These are phyloP conservation scores for Oxycera nigricornis DNA, from an alignment of 2,888 invertebrate genomes.

Conservation along the genomic window DNA sequence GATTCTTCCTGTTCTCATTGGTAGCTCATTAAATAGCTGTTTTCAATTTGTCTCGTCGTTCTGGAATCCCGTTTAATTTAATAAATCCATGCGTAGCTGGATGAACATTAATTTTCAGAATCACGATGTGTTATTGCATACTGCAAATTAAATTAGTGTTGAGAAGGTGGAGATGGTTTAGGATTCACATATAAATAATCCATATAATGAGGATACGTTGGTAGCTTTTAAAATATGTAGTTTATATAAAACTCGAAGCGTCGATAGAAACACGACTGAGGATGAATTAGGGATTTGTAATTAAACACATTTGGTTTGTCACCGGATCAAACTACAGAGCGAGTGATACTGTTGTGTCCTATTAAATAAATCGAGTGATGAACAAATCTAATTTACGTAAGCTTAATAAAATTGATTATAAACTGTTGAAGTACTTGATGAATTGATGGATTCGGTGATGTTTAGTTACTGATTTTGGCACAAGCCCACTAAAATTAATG, in stretches of 20 bases:
- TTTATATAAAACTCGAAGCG: too few species aligned
- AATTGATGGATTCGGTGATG: background rate
- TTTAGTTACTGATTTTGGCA: too few species aligned
- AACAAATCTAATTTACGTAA: conserved; percentile 30
- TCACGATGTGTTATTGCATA: background rate
- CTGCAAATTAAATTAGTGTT: background rate
- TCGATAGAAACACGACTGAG: background rate
- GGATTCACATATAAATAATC: background rate
- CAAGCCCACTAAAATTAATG: too few species aligned
- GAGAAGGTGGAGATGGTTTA: background rate
- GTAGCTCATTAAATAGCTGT: conserved; percentile 12
- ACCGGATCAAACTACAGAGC: background rate
- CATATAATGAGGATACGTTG: too few species aligned
- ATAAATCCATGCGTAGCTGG: background rate
- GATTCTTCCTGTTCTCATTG: conserved; percentile 1
- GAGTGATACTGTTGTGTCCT: background rate
- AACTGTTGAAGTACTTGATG: background rate
- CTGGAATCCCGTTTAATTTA: background rate
- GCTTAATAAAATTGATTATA: conserved; percentile 23
- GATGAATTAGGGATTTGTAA: background rate
- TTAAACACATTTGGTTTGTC: background rate
- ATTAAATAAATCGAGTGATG: conserved; percentile 19
- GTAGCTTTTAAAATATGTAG: too few species aligned
- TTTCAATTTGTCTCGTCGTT: conserved; percentile 15
- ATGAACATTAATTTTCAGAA: background rate